Percentiles rank a stretch among this genome's conserved stretches.
Conservation (phyloP, 2,113 vertebrate genomes). For the Pterocles burchelli region DNA sequence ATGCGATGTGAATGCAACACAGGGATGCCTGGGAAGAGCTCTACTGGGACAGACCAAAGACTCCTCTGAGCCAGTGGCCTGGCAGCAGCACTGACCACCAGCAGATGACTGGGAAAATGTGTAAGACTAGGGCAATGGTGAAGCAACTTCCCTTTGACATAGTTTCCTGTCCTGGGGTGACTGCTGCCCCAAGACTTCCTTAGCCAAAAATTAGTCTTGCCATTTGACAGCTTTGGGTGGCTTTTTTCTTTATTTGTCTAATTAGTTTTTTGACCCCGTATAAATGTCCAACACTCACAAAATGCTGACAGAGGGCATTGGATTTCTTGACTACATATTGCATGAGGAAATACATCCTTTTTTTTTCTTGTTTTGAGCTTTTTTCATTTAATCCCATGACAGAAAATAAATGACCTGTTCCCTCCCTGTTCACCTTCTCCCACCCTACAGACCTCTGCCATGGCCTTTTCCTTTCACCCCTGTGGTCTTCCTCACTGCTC, state of each 20-base stretch:
- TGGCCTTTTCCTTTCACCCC: not conserved
- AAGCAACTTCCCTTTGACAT: not conserved
- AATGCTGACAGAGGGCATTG: not conserved
- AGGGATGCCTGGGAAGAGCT: not conserved
- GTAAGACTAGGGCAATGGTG: not conserved
- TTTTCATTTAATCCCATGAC: not conserved
- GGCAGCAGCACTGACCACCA: not conserved
- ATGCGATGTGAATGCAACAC: fast-evolving
- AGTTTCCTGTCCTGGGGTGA: not conserved
- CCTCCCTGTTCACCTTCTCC: not conserved
- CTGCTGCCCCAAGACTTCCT: not conserved
- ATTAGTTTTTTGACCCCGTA: not conserved
- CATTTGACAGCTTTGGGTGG: not conserved
- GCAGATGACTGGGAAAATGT: not conserved
- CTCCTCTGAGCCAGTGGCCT: not conserved
- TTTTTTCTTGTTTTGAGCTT: not conserved
- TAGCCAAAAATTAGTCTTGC: not conserved
- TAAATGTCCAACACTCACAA: not conserved
- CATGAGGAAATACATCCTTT: not conserved
- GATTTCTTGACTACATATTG: not conserved
- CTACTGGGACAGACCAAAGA: not conserved
- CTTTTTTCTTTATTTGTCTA: not conserved
- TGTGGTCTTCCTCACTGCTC: not conserved
- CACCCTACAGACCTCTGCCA: not conserved
- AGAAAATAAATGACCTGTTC: not conserved